Evolutionary conservation across 2,113 vertebrate species (phyloP).

Genomic region (Myotis davidii): DNA sequence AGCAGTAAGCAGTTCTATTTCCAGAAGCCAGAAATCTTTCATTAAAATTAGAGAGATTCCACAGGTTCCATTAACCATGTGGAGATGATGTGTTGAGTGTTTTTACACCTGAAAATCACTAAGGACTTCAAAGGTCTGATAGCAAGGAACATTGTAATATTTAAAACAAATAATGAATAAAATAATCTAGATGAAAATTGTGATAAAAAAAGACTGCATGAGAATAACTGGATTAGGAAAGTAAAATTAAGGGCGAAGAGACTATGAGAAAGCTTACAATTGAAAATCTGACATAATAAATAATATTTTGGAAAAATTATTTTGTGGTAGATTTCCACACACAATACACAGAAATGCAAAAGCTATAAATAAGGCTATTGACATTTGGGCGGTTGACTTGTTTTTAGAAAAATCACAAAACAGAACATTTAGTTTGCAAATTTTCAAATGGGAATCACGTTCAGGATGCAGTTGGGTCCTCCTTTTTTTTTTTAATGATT

Average conservation of each 20-base stretch:
- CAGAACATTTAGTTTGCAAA: slow-evolving; percentile 2
- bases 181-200: slow-evolving; percentile 34
- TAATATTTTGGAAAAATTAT: slow-evolving; percentile 11
- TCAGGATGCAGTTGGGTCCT: background rate
- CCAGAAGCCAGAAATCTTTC: slow-evolving; percentile 33
- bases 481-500: slow-evolving; percentile 41
- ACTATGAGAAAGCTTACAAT: background rate
- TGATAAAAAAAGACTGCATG: background rate
- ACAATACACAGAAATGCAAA: background rate
- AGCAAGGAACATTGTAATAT: background rate
- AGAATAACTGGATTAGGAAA: slow-evolving; percentile 32
- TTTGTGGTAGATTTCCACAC: background rate
- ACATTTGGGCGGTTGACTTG: background rate
- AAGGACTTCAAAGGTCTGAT: background rate
- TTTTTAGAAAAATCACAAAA: slow-evolving; percentile 32
- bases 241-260: slow-evolving; percentile 24
- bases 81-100: background rate
- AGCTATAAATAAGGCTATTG: background rate
- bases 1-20: slow-evolving; percentile 1
- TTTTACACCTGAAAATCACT: slow-evolving; percentile 32
- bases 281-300: background rate
- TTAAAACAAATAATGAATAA: background rate
- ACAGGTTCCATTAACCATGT: background rate
- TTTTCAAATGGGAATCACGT: background rate
- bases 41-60: slow-evolving; percentile 49